Conservation (phyloP, 2,888 invertebrate species). For the Antheraea yamamai region DNA sequence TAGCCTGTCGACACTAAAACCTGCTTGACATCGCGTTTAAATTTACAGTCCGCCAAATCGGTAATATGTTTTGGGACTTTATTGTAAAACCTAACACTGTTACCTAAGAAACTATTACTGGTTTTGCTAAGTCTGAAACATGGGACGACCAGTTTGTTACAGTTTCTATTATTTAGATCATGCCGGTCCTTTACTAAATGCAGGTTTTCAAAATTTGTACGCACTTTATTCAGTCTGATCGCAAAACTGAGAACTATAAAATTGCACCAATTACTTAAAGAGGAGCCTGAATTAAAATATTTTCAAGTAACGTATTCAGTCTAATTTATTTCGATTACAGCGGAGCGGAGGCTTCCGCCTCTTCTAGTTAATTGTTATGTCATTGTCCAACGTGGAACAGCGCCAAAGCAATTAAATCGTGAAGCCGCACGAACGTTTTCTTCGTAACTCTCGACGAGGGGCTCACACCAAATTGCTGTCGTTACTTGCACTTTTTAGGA, state of each 20-base stretch:
- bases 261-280: not conserved
- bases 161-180: too few species aligned
- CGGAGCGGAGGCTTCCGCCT: not conserved
- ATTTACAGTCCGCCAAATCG: too few species aligned
- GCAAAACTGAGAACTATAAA: not conserved
- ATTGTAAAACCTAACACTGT: too few species aligned
- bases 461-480: conserved; percentile 53
- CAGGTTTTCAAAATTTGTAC: too few species aligned
- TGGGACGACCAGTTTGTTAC: too few species aligned
- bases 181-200: too few species aligned
- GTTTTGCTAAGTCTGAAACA: too few species aligned
- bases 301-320: not conserved
- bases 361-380: conserved; percentile 39
- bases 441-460: conserved; percentile 41
- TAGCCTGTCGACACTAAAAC: too few species aligned
- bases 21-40: too few species aligned
- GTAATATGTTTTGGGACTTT: too few species aligned
- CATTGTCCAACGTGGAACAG: conserved; percentile 58
- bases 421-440: conserved; percentile 55
- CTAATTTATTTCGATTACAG: conserved; percentile 9
- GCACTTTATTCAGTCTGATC: not conserved
- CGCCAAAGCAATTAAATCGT: conserved; percentile 77
- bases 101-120: too few species aligned
- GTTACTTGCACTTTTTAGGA: conserved; percentile 67
- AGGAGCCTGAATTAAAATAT: not conserved